phyloP scores from a whole-genome alignment of 1,140 invertebrate species.

The Cyclargus thomasi region DNA sequence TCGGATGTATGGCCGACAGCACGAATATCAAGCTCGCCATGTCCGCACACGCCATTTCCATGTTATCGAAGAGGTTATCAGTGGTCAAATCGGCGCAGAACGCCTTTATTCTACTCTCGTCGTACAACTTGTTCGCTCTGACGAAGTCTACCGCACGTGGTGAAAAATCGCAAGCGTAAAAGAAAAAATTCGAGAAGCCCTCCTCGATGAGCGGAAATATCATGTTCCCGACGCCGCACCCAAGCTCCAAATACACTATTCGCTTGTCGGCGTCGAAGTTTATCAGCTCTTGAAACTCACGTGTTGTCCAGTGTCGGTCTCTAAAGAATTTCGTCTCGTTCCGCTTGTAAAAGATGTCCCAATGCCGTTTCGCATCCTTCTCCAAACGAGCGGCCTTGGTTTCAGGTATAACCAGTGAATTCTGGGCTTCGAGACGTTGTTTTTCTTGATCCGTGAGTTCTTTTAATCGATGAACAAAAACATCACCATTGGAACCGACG shows the following conservation, averaged over 20 bases:
- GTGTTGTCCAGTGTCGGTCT: slow-evolving; percentile 96
- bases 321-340: slow-evolving; percentile 95
- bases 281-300: slow-evolving; percentile 93
- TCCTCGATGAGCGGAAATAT: slow-evolving; percentile 94
- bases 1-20: slow-evolving; percentile 93
- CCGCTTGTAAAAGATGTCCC: slow-evolving; percentile 98
- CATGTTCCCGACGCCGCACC: slow-evolving; percentile 98
- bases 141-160: slow-evolving; percentile 92
- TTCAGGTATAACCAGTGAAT: slow-evolving; percentile 80
- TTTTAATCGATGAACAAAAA: slow-evolving; percentile 73
- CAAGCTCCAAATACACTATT: slow-evolving; percentile 86
- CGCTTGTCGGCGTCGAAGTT: slow-evolving; percentile 53
- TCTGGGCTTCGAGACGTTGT: slow-evolving; percentile 78
- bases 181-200: slow-evolving; percentile 79
- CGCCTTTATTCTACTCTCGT: slow-evolving; percentile 80
- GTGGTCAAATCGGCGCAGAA: slow-evolving; percentile 86
- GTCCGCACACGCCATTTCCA: slow-evolving; percentile 80
- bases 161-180: slow-evolving; percentile 97
- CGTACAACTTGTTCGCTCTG: slow-evolving; percentile 79
- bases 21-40: slow-evolving; percentile 96
- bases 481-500: slow-evolving; percentile 39
- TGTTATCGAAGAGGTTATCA: slow-evolving; percentile 77
- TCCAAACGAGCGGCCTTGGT: slow-evolving; percentile 88
- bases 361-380: slow-evolving; percentile 91
- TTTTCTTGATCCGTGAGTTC: slow-evolving; percentile 77